A percentile compares a stretch with the other conserved stretches of the same genome.
Conservation (phyloP, 1,140 invertebrate genomes). For the Leucophenga varia region DNA sequence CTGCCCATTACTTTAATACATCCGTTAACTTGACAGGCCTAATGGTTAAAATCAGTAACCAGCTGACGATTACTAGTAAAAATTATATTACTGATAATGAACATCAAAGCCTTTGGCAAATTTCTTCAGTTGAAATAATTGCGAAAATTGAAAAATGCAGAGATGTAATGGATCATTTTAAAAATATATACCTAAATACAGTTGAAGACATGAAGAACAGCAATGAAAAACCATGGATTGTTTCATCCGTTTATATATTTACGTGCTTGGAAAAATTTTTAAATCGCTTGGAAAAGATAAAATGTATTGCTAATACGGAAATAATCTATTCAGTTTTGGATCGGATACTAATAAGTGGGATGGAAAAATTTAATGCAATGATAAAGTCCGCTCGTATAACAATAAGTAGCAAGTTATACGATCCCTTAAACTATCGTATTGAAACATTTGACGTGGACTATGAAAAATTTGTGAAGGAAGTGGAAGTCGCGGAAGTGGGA, state of each 20-base stretch:
- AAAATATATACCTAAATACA: constrained; percentile 64
- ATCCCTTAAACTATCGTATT: constrained; percentile 73
- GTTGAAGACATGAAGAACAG: constrained; percentile 64
- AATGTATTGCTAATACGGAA: constrained; percentile 72
- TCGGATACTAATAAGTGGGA: constrained; percentile 69
- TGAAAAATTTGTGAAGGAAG: constrained; percentile 67
- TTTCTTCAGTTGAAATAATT: constrained; percentile 64
- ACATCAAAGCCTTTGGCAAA: constrained; percentile 69
- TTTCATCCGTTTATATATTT: constrained; percentile 84
- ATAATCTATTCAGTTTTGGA: constrained; percentile 70
- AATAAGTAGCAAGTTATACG: constrained; percentile 71
- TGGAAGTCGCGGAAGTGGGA: constrained; percentile 68
- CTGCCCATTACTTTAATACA: constrained; percentile 80
- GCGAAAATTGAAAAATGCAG: constrained; percentile 67
- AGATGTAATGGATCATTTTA: constrained; percentile 57
- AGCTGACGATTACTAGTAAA: constrained; percentile 70
- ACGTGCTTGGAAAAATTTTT: constrained; percentile 82
- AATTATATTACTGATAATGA: constrained; percentile 66
- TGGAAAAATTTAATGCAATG: constrained; percentile 67
- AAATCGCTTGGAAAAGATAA: constrained; percentile 72
- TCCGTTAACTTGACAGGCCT: constrained; percentile 74
- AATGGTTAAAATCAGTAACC: constrained; percentile 77
- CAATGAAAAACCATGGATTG: constrained; percentile 72
- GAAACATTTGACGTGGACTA: constrained; percentile 74
- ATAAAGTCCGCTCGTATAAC: constrained; percentile 68